phyloP scores from a whole-genome alignment of 2,113 vertebrate species.

The Cebidichthys violaceus region DNA sequence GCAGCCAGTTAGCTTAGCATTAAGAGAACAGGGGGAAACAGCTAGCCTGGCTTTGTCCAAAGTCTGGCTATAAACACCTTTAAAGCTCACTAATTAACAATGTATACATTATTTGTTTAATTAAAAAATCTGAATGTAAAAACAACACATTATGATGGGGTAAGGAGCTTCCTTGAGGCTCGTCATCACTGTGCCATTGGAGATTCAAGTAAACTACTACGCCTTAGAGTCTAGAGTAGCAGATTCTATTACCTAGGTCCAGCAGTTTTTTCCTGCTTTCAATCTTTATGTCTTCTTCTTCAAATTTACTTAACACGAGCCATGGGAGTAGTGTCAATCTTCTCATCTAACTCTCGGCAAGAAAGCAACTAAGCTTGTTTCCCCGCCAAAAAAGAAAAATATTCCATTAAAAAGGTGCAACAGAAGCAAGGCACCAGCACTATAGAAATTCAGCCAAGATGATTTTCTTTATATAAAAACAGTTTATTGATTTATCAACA shows the following conservation, averaged over 20 bases:
- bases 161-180: background rate
- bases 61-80: background rate
- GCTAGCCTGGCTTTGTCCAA: background rate
- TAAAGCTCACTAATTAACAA: constrained; percentile 5
- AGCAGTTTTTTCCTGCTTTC: background rate
- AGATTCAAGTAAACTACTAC: background rate
- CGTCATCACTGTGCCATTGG: background rate
- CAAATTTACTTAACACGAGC: background rate
- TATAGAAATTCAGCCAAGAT: constrained; percentile 60
- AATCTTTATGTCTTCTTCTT: background rate
- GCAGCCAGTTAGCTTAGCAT: background rate
- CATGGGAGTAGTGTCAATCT: background rate
- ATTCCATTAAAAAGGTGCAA: constrained; percentile 12
- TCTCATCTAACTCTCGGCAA: background rate
- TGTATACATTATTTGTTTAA: background rate
- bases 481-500: constrained; percentile 87
- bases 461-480: constrained; percentile 79
- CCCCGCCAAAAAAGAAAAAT: background rate
- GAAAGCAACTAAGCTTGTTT: constrained; percentile 1
- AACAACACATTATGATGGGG: background rate
- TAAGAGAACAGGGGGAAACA: background rate
- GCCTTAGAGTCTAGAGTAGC: background rate
- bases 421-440: background rate
- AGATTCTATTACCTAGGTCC: background rate
- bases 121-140: constrained; percentile 9